phyloP scores from a whole-genome alignment of 2,888 invertebrate species.

The Microlaimidae sp. region DNA sequence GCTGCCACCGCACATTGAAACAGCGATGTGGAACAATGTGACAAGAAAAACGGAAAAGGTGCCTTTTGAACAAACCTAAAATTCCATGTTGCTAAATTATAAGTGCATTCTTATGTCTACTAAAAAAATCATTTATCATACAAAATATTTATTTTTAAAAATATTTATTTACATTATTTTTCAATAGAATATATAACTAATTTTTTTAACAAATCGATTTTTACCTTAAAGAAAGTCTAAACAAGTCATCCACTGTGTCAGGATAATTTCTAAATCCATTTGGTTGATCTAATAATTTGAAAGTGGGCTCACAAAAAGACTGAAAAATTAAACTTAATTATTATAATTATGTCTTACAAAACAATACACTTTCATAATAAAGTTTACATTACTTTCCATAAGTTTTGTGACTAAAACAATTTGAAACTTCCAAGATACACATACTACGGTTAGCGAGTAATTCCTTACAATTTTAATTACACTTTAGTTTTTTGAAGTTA shows the following conservation, averaged over 20 bases:
- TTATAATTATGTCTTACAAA: no score
- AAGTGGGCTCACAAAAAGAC: slow-evolving; percentile 40
- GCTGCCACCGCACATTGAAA: slow-evolving; percentile 66
- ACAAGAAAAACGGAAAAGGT: slow-evolving; percentile 61
- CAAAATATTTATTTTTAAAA: slow-evolving; percentile 34
- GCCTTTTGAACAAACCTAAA: slow-evolving; percentile 59
- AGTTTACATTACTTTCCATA: no score
- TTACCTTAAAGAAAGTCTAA: slow-evolving; percentile 56
- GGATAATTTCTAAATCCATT: slow-evolving; percentile 75
- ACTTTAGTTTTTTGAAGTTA: no score
- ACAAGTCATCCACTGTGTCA: slow-evolving; percentile 93
- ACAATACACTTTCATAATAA: no score
- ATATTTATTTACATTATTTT: not conserved
- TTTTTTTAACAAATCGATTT: no score
- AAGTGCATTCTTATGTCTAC: no score
- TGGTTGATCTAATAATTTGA: slow-evolving; percentile 53
- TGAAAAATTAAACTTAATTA: no score
- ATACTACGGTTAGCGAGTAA: no score
- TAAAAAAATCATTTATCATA: not conserved
- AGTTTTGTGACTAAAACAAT: no score
- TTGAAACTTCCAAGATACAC: no score
- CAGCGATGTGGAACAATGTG: slow-evolving; percentile 54
- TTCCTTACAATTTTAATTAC: no score
- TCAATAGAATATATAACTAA: slow-evolving; percentile 7
- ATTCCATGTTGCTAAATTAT: no score